Percentiles rank a stretch among this genome's conserved stretches.
Conservation (phyloP, 2,797 vertebrate species). For the Phoxinus dragarum region DNA sequence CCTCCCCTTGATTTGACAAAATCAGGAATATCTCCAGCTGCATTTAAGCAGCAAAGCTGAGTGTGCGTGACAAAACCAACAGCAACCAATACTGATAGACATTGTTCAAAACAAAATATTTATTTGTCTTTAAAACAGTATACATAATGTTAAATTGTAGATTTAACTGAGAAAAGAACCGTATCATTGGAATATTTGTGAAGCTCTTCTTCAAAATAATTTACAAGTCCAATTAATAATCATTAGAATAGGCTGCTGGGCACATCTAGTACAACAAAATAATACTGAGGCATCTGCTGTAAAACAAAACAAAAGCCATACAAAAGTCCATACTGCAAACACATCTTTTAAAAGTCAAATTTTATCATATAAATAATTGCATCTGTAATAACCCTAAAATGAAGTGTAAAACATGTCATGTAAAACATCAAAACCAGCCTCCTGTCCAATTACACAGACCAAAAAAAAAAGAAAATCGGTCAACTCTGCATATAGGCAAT, state of each 20-base stretch:
- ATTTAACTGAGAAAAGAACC: neutral
- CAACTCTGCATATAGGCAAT: neutral
- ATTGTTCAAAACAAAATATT: constrained; percentile 20
- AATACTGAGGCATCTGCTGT: neutral
- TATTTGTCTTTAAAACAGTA: constrained; percentile 23
- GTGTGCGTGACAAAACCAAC: neutral
- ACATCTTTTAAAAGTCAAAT: neutral
- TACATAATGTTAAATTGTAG: neutral
- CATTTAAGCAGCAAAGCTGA: neutral
- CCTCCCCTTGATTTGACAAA: neutral
- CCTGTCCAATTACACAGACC: neutral
- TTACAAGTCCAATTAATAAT: neutral
- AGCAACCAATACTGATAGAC: neutral
- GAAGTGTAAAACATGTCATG: neutral
- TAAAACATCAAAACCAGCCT: constrained; percentile 1
- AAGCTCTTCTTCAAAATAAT: constrained; percentile 14
- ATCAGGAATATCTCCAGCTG: neutral
- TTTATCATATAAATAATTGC: constrained; percentile 18
- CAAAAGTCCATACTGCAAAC: neutral
- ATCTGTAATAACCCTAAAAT: constrained; percentile 1
- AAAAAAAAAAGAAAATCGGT: neutral
- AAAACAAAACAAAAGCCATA: neutral
- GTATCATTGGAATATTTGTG: neutral
- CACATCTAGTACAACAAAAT: neutral
- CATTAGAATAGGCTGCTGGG: neutral